Conservation (phyloP, 1,140 invertebrate genomes). For the Drosophila parvula region DNA sequence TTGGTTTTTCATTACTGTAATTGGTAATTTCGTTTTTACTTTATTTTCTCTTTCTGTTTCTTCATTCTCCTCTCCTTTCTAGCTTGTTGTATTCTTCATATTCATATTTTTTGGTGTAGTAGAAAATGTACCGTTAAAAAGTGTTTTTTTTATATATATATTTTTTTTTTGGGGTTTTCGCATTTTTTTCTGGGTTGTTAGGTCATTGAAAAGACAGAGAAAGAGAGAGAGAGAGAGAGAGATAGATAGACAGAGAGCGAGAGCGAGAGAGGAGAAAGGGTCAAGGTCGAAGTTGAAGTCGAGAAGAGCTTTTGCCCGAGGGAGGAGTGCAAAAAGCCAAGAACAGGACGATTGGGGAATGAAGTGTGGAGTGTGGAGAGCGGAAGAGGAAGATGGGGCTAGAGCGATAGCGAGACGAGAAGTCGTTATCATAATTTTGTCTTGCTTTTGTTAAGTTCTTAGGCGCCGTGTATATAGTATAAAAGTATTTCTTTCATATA, state of each 20-base stretch:
- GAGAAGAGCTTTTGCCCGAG: constrained; percentile 31
- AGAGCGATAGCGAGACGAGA: constrained; percentile 12
- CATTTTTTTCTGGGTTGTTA: constrained; percentile 30
- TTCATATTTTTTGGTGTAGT: constrained; percentile 60
- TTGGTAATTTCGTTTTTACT: constrained; percentile 40
- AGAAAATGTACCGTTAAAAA: constrained; percentile 73
- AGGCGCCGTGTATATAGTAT: constrained; percentile 65
- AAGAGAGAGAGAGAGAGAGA: constrained; percentile 39
- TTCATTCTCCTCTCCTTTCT: constrained; percentile 10
- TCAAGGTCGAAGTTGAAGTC: constrained; percentile 40
- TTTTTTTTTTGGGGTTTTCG: constrained; percentile 23
- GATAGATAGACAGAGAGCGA: constrained; percentile 52
- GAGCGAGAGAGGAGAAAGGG: constrained; percentile 38
- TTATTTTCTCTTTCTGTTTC: constrained; percentile 15
- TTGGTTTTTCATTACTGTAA: constrained; percentile 26
- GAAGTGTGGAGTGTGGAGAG: constrained; percentile 17
- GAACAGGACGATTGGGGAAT: constrained; percentile 26
- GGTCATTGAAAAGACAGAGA: constrained; percentile 52
- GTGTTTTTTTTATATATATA: constrained; percentile 30
- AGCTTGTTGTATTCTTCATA: constrained; percentile 52
- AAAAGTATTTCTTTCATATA: constrained; percentile 60
- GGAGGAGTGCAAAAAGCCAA: constrained; percentile 29
- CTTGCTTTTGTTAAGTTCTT: constrained; percentile 46
- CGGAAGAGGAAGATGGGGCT: constrained; percentile 15
- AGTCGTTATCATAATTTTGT: constrained; percentile 32